Conservation (phyloP, 2,888 invertebrate genomes). For the Pyrochroa serraticornis region DNA sequence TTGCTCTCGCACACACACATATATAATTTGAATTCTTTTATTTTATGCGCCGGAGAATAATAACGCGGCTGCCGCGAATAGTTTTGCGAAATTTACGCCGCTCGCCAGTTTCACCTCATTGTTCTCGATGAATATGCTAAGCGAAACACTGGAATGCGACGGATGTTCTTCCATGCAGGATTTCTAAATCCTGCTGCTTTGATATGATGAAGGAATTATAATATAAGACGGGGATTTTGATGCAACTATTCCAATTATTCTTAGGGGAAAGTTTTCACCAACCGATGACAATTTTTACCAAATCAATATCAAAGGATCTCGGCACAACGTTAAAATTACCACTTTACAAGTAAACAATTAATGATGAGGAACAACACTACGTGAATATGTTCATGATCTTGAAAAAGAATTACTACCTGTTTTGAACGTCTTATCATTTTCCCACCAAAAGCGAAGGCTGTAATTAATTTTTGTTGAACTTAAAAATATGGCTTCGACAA, state of each 20-base stretch:
- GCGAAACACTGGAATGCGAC: constrained; percentile 47
- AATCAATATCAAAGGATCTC: not conserved
- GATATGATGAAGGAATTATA: constrained; percentile 30
- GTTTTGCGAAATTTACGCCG: constrained; percentile 59
- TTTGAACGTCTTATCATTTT: too few species aligned
- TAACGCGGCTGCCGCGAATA: constrained; percentile 58
- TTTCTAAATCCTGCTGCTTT: constrained; percentile 31
- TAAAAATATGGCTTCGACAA: too few species aligned
- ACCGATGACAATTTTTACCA: too few species aligned
- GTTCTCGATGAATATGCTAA: constrained; percentile 58
- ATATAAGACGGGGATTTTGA: constrained; percentile 19
- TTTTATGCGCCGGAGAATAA: constrained; percentile 56
- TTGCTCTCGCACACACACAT: constrained; percentile 35
- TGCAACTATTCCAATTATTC: constrained; percentile 29
- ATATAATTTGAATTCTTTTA: constrained; percentile 59
- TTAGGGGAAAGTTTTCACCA: not conserved
- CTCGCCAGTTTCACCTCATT: constrained; percentile 54
- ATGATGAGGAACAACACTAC: too few species aligned
- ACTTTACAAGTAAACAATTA: too few species aligned
- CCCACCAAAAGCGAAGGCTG: too few species aligned
- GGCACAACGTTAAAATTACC: too few species aligned
- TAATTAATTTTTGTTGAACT: too few species aligned
- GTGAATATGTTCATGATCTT: too few species aligned
- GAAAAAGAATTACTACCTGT: too few species aligned
- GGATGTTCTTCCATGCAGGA: constrained; percentile 41